Base-by-base conservation (phyloP, 1,140 invertebrate genomes). In the Teleogryllus occipitalis region DNA sequence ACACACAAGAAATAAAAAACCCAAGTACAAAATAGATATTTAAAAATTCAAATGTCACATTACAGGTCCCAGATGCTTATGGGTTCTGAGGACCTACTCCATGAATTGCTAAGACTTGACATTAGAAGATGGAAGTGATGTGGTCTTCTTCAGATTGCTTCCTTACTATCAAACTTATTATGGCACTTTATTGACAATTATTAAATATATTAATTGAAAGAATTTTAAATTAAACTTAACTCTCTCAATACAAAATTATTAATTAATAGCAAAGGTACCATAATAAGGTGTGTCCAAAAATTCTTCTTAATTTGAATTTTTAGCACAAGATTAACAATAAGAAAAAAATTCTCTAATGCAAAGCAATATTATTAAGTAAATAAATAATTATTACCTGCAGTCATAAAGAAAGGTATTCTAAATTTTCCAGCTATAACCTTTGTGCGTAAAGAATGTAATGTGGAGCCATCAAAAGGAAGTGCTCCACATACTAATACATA, bases 401-500 rank as follows among this genome's bases (percentile, higher is more conserved):
- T 95, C 95, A 97, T 97, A 87, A 96, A 97, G 88, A 93, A 97
- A 76, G 96, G 96, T 88, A 97, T 95, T 83, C 95, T 90, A 89
- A 96, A 96, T 86, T 94, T 91, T 80, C 95, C 95, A 80, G 93
- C 93, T 77, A 96, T 90, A 81, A 97, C 95, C 49, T 94, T 90
- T 85, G 94, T 93, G 81, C 94, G 88, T 80, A 97, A 87, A 76
- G 90, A 91, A 84, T 95, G 94, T 83, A 97, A 89, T 75, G 94
- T 96, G 82, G 93, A 92, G 81, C 95, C 95, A 87, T 97, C 95
- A 85, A 97, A 97, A 75, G 95, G 96, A 82, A 97, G 87, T 79
- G 94, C 93, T 81, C 94, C 96, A 87, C 96, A 97, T 74, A 98
- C 96, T 82, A 98, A 88, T 81, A 98, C 96, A 86, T 97, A 98